Conservation (phyloP, 2,888 invertebrate genomes). For the Aricia artaxerxes region DNA sequence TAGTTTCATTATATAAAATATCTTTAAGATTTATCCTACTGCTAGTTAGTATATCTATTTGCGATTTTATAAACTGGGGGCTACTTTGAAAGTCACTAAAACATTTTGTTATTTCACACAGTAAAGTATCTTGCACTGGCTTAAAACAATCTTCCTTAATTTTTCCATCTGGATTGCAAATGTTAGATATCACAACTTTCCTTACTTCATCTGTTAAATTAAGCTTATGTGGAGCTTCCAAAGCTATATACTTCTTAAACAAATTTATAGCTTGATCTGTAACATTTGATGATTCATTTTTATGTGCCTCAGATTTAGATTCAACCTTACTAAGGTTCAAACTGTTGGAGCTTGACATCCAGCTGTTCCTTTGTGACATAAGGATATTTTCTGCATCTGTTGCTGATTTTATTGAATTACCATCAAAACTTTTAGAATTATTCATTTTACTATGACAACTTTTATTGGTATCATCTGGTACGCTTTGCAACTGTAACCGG, state of each 20-base stretch:
- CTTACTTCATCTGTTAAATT: constrained; percentile 81
- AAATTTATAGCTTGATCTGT: constrained; percentile 84
- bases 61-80: constrained; percentile 94
- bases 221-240: constrained; percentile 82
- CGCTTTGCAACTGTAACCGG: constrained; percentile 54
- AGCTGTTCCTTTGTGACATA: constrained; percentile 52
- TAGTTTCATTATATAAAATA: constrained; percentile 93
- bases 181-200: constrained; percentile 82
- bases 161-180: constrained; percentile 84
- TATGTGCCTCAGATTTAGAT: constrained; percentile 45
- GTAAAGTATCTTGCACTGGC: constrained; percentile 85
- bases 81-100: constrained; percentile 91
- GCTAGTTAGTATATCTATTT: constrained; percentile 93
- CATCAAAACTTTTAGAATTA: constrained; percentile 65
- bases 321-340: constrained; percentile 49
- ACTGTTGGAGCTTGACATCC: constrained; percentile 52
- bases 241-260: constrained; percentile 88
- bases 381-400: constrained; percentile 46
- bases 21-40: constrained; percentile 90
- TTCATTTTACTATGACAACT: constrained; percentile 55
- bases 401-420: constrained; percentile 52
- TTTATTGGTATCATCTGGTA: constrained; percentile 45
- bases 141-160: constrained; percentile 86
- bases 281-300: constrained; percentile 51
- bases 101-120: constrained; percentile 85